Evolutionary conservation across 1,140 invertebrate species (phyloP).

Genomic region (Drosophila gunungcola): DNA sequence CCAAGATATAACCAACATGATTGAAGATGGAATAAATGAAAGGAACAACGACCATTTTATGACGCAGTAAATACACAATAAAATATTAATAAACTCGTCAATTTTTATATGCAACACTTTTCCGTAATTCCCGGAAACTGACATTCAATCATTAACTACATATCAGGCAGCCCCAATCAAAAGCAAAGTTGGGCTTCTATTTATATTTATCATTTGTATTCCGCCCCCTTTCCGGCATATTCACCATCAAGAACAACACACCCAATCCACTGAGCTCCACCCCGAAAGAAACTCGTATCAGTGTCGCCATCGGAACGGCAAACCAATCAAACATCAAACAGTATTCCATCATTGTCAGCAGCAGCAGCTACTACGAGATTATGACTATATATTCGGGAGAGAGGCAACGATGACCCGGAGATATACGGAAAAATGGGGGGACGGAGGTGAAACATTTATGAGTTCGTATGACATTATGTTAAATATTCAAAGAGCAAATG

Average conservation of each 20-base stretch:
- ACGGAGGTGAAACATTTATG: constrained; percentile 52
- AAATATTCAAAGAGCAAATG: constrained; percentile 59
- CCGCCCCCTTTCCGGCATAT: constrained; percentile 6
- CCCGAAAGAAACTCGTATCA: constrained; percentile 28
- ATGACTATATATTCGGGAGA: constrained; percentile 13
- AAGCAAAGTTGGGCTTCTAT: constrained; percentile 15
- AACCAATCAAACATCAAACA: constrained; percentile 67
- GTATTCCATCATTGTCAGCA: constrained; percentile 75
- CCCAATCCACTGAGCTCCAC: not conserved
- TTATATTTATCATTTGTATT: constrained; percentile 48
- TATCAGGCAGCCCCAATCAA: constrained; percentile 1
- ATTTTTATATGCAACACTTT: constrained; percentile 11
- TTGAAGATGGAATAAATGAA: not conserved
- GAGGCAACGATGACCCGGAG: constrained; percentile 13
- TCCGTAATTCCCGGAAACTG: not conserved
- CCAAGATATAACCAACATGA: not conserved
- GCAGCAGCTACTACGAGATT: constrained; percentile 26
- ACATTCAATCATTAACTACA: constrained; percentile 30
- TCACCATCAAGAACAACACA: constrained; percentile 9
- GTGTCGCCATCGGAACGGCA: constrained; percentile 64
- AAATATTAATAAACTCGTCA: not conserved
- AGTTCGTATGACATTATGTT: constrained; percentile 41
- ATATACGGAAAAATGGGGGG: not conserved
- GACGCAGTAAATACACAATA: not conserved
- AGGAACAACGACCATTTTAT: not conserved